Evolutionary conservation across 2,797 vertebrate genomes (phyloP).

Genomic region (Falco biarmicus): DNA sequence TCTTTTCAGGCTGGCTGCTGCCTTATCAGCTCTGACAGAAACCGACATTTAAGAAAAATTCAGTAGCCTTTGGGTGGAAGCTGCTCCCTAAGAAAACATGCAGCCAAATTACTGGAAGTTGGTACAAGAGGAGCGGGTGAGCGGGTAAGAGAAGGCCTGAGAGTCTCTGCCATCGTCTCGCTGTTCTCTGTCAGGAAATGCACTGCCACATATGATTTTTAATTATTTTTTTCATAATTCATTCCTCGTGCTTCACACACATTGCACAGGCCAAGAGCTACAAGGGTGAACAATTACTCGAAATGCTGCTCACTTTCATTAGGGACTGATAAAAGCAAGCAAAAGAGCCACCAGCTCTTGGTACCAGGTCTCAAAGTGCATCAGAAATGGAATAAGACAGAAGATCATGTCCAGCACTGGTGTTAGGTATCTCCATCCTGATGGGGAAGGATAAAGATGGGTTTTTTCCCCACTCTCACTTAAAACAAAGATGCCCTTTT

Average conservation of each 20-base stretch:
- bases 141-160: background rate
- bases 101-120: background rate
- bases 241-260: background rate
- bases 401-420: fast-evolving
- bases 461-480: background rate
- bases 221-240: constrained; percentile 28
- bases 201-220: fast-evolving
- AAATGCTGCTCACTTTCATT: background rate
- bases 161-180: fast-evolving
- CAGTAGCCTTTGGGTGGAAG: constrained; percentile 32
- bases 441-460: background rate
- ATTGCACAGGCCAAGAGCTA: constrained; percentile 24
- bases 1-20: constrained; percentile 52
- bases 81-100: background rate
- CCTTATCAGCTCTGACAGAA: constrained; percentile 62
- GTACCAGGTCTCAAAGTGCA: background rate
- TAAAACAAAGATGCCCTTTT: background rate
- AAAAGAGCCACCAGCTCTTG: background rate
- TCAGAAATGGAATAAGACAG: background rate
- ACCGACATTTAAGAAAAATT: background rate
- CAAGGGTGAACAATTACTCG: constrained; percentile 18
- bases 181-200: background rate
- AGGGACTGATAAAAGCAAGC: background rate
- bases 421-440: background rate
- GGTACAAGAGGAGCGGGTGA: background rate